Evolutionary conservation across 2,888 invertebrate species (phyloP).

Genomic region (Diloba caeruleocephala): DNA sequence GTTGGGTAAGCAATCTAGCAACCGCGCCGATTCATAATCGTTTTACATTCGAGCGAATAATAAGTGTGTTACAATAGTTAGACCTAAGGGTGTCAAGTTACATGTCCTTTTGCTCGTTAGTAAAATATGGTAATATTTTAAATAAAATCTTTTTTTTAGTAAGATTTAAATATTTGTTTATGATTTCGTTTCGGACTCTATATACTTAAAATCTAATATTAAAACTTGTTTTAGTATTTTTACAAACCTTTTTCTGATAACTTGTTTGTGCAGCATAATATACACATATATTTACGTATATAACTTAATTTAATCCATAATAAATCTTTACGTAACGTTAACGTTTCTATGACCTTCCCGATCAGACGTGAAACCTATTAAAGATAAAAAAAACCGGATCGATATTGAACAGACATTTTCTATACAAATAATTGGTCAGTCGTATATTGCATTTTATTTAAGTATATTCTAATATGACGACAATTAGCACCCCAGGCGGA

Average conservation of each 20-base stretch:
- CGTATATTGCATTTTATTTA: slow-evolving; percentile 36
- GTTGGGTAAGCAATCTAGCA: slow-evolving; percentile 46
- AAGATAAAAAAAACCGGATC: slow-evolving; percentile 56
- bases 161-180: slow-evolving; percentile 33
- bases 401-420: slow-evolving; percentile 32
- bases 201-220: slow-evolving; percentile 10
- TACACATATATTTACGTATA: neutral
- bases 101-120: slow-evolving; percentile 41
- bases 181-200: slow-evolving; percentile 6
- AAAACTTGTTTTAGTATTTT: neutral
- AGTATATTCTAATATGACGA: slow-evolving; percentile 61
- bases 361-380: slow-evolving; percentile 49
- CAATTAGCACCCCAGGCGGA: slow-evolving; percentile 68
- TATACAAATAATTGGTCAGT: slow-evolving; percentile 30
- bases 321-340: slow-evolving; percentile 29
- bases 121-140: slow-evolving; percentile 34
- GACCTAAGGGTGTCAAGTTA: slow-evolving; percentile 34
- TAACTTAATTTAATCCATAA: neutral
- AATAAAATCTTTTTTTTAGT: slow-evolving; percentile 29
- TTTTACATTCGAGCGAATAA: slow-evolving; percentile 44
- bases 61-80: slow-evolving; percentile 46
- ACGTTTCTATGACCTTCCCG: slow-evolving; percentile 58
- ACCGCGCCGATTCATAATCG: slow-evolving; percentile 26
- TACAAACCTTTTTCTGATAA: neutral
- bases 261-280: neutral